Percentiles rank a stretch among this genome's conserved stretches.
Evolutionary conservation across 2,797 vertebrate species (phyloP).

Genomic region (Scyliorhinus canicula): DNA sequence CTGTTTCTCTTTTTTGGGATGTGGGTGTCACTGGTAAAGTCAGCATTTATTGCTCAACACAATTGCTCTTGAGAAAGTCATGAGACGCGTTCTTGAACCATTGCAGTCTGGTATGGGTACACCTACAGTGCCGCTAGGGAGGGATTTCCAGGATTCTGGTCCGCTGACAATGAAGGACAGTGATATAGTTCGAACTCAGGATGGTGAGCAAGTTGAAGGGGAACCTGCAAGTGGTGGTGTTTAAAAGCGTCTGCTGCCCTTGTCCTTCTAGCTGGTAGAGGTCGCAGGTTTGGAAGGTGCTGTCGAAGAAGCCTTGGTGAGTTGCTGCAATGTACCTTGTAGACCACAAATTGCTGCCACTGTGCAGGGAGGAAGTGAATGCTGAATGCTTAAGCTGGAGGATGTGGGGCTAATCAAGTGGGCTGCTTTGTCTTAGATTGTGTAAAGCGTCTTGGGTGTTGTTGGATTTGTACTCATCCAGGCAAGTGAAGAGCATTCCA

Average conservation of each 20-base stretch:
- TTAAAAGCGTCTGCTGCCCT: too few relatives aligned
- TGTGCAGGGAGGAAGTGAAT: not conserved
- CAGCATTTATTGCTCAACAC: not conserved
- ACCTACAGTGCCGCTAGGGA: not conserved
- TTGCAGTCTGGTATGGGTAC: too few relatives aligned
- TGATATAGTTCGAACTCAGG: too few relatives aligned
- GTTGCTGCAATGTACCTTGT: not conserved
- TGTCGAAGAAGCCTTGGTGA: not conserved
- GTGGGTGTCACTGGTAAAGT: not conserved
- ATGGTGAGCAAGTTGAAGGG: too few relatives aligned
- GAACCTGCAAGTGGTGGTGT: too few relatives aligned
- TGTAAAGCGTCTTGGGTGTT: not conserved
- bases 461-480: not conserved
- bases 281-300: not conserved
- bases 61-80: not conserved
- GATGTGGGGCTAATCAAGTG: not conserved
- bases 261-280: not conserved
- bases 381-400: not conserved
- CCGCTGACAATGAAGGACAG: not conserved
- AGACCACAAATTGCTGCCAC: not conserved
- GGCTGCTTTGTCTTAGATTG: not conserved
- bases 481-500: not conserved
- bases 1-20: too few relatives aligned
- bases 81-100: too few relatives aligned
- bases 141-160: not conserved